A percentile compares a stretch with the other conserved stretches of the same genome.
Evolutionary conservation across 2,797 vertebrate species (phyloP).

Genomic region (Loris lydekkerianus): DNA sequence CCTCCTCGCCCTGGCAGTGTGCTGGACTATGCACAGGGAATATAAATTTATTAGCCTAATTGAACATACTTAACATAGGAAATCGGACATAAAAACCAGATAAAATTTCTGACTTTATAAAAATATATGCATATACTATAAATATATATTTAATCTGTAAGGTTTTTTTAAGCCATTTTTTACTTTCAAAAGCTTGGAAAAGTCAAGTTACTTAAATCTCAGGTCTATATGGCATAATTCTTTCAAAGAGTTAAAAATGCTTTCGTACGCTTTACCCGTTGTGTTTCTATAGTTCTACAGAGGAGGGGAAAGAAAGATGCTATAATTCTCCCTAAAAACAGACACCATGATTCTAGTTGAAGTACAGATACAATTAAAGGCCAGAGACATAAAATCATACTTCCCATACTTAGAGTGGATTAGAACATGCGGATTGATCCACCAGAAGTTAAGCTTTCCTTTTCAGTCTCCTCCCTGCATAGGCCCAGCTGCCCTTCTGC

Average conservation of each 20-base stretch:
- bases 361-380: constrained; percentile 19
- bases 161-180: not conserved
- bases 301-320: not conserved
- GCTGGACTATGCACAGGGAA: not conserved
- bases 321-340: constrained; percentile 33
- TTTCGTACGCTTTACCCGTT: not conserved
- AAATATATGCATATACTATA: not conserved
- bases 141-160: not conserved
- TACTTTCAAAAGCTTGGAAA: constrained; percentile 34
- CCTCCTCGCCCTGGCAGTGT: not conserved
- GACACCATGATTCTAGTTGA: not conserved
- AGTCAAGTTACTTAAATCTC: constrained; percentile 42
- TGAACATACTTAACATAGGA: constrained; percentile 13
- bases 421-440: not conserved
- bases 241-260: constrained; percentile 54
- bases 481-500: not conserved
- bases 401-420: constrained; percentile 4
- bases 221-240: not conserved
- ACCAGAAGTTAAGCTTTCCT: constrained; percentile 3
- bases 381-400: not conserved
- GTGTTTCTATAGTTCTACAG: not conserved
- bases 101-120: not conserved
- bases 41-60: not conserved
- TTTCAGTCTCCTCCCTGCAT: not conserved
- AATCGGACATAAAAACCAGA: constrained; percentile 20